phyloP scores from a whole-genome alignment of 1,140 invertebrate genomes.

The Brachystomella parvula region DNA sequence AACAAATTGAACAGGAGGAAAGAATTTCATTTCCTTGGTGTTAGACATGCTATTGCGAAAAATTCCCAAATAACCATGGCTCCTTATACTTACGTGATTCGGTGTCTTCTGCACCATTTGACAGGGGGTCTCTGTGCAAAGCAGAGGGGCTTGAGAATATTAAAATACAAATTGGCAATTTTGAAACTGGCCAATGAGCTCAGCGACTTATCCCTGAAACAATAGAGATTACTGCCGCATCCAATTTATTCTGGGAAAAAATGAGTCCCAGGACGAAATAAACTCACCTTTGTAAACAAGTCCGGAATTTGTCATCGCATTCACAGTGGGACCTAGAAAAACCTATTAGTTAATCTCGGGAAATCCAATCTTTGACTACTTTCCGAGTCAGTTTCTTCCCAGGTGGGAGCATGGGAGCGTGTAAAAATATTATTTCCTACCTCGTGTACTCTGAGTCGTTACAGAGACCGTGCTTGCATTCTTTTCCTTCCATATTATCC shows the following conservation, averaged over 20 bases:
- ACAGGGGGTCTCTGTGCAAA: slow-evolving; percentile 31
- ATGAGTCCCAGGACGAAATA: neutral
- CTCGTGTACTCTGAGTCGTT: slow-evolving; percentile 60
- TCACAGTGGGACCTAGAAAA: slow-evolving; percentile 57
- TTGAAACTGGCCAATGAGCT: slow-evolving; percentile 33
- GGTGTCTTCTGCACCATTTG: slow-evolving; percentile 26
- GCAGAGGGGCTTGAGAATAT: slow-evolving; percentile 32
- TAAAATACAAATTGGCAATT: slow-evolving; percentile 38
- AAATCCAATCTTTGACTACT: too few relatives aligned
- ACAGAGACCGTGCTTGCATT: slow-evolving; percentile 57
- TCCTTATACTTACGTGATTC: slow-evolving; percentile 37
- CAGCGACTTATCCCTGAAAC: slow-evolving; percentile 12
- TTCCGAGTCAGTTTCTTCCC: too few relatives aligned
- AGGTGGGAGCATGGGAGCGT: too few relatives aligned
- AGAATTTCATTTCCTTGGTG: too few relatives aligned
- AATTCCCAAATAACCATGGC: too few relatives aligned
- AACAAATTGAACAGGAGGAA: too few relatives aligned
- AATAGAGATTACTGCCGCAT: neutral
- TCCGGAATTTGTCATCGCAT: slow-evolving; percentile 58
- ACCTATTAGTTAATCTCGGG: too few relatives aligned
- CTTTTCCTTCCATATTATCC: slow-evolving; percentile 49
- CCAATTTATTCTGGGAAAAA: neutral
- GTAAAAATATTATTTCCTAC: too few relatives aligned
- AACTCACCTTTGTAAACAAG: slow-evolving; percentile 50
- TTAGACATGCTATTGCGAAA: too few relatives aligned